phyloP scores from a whole-genome alignment of 2,797 vertebrate species.

The Emydoidea blandingii region DNA sequence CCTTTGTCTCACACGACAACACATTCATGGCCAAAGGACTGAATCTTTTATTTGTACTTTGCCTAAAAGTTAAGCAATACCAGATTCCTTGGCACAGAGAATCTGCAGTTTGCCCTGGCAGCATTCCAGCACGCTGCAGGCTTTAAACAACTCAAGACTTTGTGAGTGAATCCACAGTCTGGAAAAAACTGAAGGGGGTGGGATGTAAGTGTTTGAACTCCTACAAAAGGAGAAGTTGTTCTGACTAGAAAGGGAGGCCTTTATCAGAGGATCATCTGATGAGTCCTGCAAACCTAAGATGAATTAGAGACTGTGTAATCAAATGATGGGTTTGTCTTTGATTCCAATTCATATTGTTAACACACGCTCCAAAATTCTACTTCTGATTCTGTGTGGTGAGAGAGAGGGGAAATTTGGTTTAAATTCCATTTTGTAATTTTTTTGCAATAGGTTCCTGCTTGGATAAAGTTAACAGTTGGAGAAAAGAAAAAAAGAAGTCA shows the following conservation, averaged over 20 bases:
- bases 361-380: accelerated
- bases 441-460: background rate
- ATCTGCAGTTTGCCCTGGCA: slow-evolving; percentile 30
- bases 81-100: background rate
- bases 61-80: background rate
- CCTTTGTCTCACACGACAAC: background rate
- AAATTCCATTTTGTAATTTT: background rate
- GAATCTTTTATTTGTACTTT: background rate
- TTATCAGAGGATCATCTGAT: background rate
- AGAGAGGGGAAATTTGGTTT: background rate
- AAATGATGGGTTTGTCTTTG: background rate
- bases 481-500: background rate
- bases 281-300: background rate
- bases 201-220: background rate
- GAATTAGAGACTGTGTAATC: background rate
- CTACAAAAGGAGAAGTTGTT: background rate
- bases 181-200: background rate
- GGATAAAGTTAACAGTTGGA: background rate
- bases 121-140: background rate
- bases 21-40: background rate
- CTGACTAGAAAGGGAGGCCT: background rate
- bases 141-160: background rate
- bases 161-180: background rate
- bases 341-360: background rate
- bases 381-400: background rate